A percentile compares a stretch with the other conserved stretches of the same genome.
These are phyloP conservation scores for Oppia nitens DNA, from an alignment of 1,140 invertebrate genomes.

Conservation along the genomic window DNA sequence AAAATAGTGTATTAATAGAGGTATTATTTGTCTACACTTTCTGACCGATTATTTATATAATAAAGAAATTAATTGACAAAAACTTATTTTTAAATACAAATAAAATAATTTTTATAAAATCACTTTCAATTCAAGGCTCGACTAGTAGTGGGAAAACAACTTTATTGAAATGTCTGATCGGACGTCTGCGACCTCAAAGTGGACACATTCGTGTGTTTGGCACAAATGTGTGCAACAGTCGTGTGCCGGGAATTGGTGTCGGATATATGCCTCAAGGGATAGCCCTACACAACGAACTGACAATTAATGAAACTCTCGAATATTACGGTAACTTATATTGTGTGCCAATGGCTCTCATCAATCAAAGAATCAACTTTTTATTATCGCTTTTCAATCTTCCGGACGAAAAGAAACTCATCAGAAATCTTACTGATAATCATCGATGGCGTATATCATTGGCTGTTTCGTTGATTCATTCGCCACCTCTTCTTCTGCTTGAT, in stretches of 20 bases:
- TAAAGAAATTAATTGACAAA: too few species aligned
- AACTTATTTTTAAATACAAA: too few species aligned
- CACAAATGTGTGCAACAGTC: not conserved
- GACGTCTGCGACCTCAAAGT: conserved; percentile 1
- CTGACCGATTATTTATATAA: too few species aligned
- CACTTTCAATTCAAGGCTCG: not conserved
- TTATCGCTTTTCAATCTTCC: conserved; percentile 73
- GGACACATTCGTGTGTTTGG: conserved; percentile 15
- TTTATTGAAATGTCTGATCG: conserved; percentile 15
- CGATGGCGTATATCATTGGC: conserved; percentile 79
- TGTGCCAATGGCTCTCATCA: conserved; percentile 37
- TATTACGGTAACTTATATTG: conserved; percentile 57
- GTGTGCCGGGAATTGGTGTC: conserved; percentile 28
- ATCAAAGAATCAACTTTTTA: conserved; percentile 60
- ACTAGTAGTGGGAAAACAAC: conserved; percentile 17
- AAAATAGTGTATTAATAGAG: too few species aligned
- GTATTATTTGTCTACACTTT: too few species aligned
- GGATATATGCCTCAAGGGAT: conserved; percentile 34
- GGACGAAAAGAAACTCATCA: conserved; percentile 40
- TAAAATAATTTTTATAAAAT: too few species aligned
- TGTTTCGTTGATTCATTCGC: conserved; percentile 77
- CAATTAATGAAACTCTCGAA: conserved; percentile 27
- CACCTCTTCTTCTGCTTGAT: conserved; percentile 84
- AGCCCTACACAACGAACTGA: conserved; percentile 28
- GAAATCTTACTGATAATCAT: conserved; percentile 66